Percentiles rank a stretch among this genome's conserved stretches.
Conservation (phyloP, 1,140 invertebrate species). For the Leptinotarsa undecemlineata region DNA sequence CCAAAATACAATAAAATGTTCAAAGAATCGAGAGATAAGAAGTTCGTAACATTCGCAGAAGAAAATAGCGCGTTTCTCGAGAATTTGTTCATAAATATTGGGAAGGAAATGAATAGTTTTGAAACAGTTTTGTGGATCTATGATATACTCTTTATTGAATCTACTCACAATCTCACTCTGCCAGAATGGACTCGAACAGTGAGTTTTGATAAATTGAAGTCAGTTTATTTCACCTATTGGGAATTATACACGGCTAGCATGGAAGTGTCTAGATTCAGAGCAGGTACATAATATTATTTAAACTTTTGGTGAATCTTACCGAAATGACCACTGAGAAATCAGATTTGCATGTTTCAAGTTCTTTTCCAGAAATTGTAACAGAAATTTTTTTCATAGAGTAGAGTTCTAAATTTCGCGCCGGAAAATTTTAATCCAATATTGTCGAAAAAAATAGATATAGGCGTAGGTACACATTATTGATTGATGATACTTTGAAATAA, state of each 20-base stretch:
- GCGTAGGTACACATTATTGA: too few species aligned
- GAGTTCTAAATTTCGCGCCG: too few species aligned
- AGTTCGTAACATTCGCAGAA: background rate
- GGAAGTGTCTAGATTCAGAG: background rate
- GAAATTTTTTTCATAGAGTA: too few species aligned
- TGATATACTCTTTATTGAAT: background rate
- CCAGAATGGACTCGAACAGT: background rate
- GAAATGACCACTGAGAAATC: too few species aligned
- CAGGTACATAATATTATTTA: conserved; percentile 43
- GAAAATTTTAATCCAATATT: too few species aligned
- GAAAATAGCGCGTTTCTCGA: background rate
- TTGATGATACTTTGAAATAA: too few species aligned
- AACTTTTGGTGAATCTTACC: too few species aligned
- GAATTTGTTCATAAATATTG: background rate
- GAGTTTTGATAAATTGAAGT: background rate
- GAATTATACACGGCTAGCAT: background rate
- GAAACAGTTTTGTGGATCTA: background rate
- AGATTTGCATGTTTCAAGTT: too few species aligned
- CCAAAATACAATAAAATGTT: background rate
- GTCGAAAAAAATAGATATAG: too few species aligned
- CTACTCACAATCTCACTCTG: background rate
- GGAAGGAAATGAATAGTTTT: background rate
- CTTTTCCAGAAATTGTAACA: too few species aligned
- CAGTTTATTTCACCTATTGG: background rate
- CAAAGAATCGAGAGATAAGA: background rate